Conservation (phyloP, 2,888 invertebrate genomes). For the Latrodectus hesperus region DNA sequence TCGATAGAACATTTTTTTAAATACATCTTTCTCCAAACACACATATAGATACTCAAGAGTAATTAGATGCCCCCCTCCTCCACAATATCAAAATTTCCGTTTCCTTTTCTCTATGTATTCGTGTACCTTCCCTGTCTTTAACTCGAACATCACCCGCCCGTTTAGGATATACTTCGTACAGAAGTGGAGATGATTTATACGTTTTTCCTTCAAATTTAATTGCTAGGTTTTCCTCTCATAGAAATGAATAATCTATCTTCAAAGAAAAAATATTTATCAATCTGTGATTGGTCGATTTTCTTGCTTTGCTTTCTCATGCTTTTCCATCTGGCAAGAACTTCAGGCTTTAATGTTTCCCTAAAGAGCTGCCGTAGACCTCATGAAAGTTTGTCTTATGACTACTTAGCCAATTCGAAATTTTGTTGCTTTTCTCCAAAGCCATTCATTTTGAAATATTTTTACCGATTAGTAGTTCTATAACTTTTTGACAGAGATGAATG, state of each 20-base stretch:
- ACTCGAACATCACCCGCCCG: conserved; percentile 44
- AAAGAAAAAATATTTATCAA: conserved; percentile 61
- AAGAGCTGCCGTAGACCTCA: background rate
- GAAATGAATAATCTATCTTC: conserved; percentile 65
- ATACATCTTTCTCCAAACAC: conserved; percentile 43
- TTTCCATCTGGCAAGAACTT: background rate
- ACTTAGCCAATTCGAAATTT: background rate
- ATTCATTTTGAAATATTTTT: too few species aligned
- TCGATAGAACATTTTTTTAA: conserved; percentile 43
- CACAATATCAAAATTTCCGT: conserved; percentile 51
- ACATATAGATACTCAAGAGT: conserved; percentile 40
- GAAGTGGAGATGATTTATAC: conserved; percentile 52
- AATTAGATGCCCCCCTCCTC: conserved; percentile 35
- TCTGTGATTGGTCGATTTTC: conserved; percentile 46
- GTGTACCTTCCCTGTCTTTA: conserved; percentile 47
- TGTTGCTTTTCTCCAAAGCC: background rate
- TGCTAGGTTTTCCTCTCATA: conserved; percentile 60
- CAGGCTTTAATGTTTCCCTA: too few species aligned
- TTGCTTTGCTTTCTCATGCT: background rate
- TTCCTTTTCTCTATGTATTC: conserved; percentile 34
- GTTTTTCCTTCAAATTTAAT: conserved; percentile 62
- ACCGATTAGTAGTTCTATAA: too few species aligned
- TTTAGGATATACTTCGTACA: conserved; percentile 17
- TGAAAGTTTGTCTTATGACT: conserved; percentile 2
- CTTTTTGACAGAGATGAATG: background rate